Evolutionary conservation across 2,888 invertebrate genomes (phyloP).

Genomic region (Mylabris sibirica): DNA sequence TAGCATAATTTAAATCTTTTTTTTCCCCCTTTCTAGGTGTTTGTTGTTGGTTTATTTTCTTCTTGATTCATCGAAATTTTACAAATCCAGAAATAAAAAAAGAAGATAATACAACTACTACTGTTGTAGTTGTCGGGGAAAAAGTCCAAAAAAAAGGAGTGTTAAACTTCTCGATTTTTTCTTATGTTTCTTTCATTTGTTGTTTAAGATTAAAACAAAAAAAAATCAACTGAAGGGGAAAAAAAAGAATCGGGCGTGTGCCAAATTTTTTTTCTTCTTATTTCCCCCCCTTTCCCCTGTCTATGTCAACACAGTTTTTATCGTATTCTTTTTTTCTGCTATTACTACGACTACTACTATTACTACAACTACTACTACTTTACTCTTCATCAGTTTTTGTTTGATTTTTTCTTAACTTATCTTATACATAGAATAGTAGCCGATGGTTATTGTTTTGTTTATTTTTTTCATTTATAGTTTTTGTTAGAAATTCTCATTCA

Average conservation of each 20-base stretch:
- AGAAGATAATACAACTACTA: no score
- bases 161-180: background rate
- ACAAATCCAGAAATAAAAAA: background rate
- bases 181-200: background rate
- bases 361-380: background rate
- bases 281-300: background rate
- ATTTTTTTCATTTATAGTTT: background rate
- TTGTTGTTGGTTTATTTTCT: background rate
- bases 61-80: background rate
- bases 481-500: background rate
- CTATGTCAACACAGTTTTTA: background rate
- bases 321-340: background rate
- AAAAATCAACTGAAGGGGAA: no score
- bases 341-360: background rate
- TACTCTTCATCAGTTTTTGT: background rate
- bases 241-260: background rate
- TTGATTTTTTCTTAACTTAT: background rate
- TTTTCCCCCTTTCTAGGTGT: no score
- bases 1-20: background rate
- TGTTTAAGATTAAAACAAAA: slow-evolving; percentile 3
- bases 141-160: background rate
- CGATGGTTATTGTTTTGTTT: background rate
- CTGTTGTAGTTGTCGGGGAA: no score
- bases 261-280: background rate
- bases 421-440: background rate